Conservation (phyloP, 2,888 invertebrate genomes). For the Eristalis arbustorum region DNA sequence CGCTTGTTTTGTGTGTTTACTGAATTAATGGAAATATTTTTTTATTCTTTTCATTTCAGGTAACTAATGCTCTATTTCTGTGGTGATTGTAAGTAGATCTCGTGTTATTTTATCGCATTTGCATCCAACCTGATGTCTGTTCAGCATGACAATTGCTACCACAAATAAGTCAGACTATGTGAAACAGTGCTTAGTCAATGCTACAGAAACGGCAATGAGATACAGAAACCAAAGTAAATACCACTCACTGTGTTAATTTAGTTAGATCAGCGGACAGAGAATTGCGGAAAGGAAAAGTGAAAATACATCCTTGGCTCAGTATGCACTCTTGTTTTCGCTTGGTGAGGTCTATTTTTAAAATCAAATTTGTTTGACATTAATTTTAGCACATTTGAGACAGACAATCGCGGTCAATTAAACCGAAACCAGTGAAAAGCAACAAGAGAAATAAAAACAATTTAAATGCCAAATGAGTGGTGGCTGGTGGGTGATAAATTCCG, state of each 20-base stretch:
- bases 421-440: not conserved
- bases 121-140: too few relatives aligned
- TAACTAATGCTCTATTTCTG: conserved; percentile 20
- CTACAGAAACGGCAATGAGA: not conserved
- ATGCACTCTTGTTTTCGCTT: conserved; percentile 37
- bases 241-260: not conserved
- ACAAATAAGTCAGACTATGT: too few relatives aligned
- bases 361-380: conserved; percentile 25
- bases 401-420: conserved; percentile 21
- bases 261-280: not conserved
- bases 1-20: not conserved
- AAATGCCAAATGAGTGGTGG: conserved; percentile 20
- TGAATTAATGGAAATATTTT: conserved; percentile 1
- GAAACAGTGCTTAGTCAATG: not conserved
- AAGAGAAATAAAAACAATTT: not conserved
- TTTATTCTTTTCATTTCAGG: conserved; percentile 42
- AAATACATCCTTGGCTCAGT: conserved; percentile 45
- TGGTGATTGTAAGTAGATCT: conserved; percentile 14
- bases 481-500: conserved; percentile 24
- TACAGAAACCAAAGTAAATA: not conserved
- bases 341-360: conserved; percentile 32
- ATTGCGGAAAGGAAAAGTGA: not conserved
- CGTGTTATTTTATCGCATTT: conserved; percentile 8
- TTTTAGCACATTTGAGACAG: conserved; percentile 18
- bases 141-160: too few relatives aligned